phyloP scores from a whole-genome alignment of 2,113 vertebrate species.

The Perca flavescens region DNA sequence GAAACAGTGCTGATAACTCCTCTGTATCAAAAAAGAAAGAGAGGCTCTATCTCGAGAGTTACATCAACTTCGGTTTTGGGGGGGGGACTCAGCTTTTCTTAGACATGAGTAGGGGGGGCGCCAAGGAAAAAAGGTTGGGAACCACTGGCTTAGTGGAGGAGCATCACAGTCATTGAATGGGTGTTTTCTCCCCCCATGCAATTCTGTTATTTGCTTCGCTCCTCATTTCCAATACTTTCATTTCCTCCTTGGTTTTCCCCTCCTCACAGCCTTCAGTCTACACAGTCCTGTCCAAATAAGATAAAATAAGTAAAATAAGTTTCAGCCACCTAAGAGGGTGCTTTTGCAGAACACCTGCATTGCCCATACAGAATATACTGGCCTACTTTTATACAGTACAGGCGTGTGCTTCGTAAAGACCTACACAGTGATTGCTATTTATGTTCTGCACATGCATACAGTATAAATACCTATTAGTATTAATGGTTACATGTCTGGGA shows the following conservation, averaged over 20 bases:
- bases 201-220: slow-evolving; percentile 16
- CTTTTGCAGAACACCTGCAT: slow-evolving; percentile 33
- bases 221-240: neutral
- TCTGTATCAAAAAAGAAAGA: no score
- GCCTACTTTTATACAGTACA: slow-evolving; percentile 22
- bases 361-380: slow-evolving; percentile 29
- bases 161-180: neutral
- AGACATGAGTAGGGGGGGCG: no score
- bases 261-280: neutral
- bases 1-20: no score
- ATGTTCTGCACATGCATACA: slow-evolving; percentile 18
- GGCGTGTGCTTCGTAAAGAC: slow-evolving; percentile 20
- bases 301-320: no score
- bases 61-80: no score
- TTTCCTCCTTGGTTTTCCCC: neutral
- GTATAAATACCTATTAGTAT: slow-evolving; percentile 2
- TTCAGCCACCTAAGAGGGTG: slow-evolving; percentile 32
- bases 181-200: slow-evolving; percentile 9
- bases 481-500: neutral
- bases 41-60: no score
- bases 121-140: no score
- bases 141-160: no score
- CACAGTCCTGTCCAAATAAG: slow-evolving; percentile 24
- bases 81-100: no score
- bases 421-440: slow-evolving; percentile 15